Base-by-base conservation (phyloP, 1,140 invertebrate species). In the Drosophila navojoa region DNA sequence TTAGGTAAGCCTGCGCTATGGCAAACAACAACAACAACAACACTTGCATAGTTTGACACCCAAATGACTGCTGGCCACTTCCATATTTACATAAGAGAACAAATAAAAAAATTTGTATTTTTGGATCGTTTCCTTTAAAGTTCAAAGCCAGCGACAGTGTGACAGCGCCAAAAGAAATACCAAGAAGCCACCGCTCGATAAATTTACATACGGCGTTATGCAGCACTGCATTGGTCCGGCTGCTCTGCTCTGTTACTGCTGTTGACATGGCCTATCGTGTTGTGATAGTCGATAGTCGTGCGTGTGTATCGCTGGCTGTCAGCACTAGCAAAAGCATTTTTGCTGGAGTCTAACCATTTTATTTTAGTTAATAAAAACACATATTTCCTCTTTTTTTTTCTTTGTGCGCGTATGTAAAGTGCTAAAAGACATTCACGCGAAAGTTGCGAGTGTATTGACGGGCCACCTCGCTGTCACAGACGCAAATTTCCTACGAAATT, bases 301-400 rank as follows among this genome's bases (percentile, higher is more conserved):
- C 52, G 44, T 32, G 29, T 25, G 22, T 55, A 55, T 66, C 62
- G 62, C 62, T 71, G 61, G 63, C 45, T 70, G 52, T 61, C 45
- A 54, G 62, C 62, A 64, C 62, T 68, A 68, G 74, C 70, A 76
- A 78, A 78, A 76, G 67, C 73, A 78, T 78, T 80, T 80, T 81
- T 75, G 70, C 79, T 82, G 71, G 79, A 79, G 71, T 76, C 79
- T 84, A 77, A 87, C 76, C 79, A 89, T 87, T 87, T 89, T 87
- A 87, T 87, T 87, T 87, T 89, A 82, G 72, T 89, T 87, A 82
- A 87, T 89, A 89, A 89, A 79, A 82, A 87, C 54, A 79, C 57
- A 82, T 73, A 89, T 79, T 86, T 80, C 58, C 72, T 74, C 50
- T 61, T 78, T 89, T 76, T 79, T 79, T 89, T 82, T 66, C 53